These are phyloP conservation scores for Larimichthys polyactis DNA, from an alignment of 2,113 vertebrate genomes.

Conservation along the genomic window DNA sequence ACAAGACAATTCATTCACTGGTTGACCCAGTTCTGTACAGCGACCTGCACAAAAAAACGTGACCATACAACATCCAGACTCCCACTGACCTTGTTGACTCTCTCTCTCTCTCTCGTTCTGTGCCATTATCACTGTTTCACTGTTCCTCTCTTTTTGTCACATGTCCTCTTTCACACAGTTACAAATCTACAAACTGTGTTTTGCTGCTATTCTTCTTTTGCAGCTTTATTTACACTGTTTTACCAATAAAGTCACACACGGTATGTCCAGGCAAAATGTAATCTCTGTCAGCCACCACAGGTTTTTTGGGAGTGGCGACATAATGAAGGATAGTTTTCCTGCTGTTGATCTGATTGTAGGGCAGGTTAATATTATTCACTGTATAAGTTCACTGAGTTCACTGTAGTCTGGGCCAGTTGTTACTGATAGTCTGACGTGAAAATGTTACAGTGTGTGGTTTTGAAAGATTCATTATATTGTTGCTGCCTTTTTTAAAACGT, in stretches of 20 bases:
- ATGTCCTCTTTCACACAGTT: not conserved
- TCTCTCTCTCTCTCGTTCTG: constrained; percentile 7
- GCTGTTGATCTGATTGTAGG: not conserved
- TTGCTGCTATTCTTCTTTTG: not conserved
- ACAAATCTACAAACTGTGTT: not conserved
- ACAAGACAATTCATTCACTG: not conserved
- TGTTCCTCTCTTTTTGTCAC: constrained; percentile 4
- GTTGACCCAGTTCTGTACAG: constrained; percentile 30
- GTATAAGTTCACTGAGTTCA: too few relatives aligned
- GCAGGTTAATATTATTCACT: not conserved
- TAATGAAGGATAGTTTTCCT: not conserved
- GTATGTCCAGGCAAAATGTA: too few relatives aligned
- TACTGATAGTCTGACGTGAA: not conserved
- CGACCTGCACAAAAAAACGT: constrained; percentile 23
- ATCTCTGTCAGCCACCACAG: not conserved
- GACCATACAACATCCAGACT: constrained; percentile 15
- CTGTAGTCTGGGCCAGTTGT: not conserved
- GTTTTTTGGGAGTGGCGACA: not conserved
- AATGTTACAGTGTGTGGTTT: not conserved
- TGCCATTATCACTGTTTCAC: not conserved
- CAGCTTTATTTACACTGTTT: not conserved
- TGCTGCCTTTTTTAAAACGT: too few relatives aligned
- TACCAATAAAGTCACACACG: not conserved
- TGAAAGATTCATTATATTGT: not conserved
- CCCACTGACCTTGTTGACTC: constrained; percentile 23